These are phyloP conservation scores for Odontocolon sp. DNA, from an alignment of 2,888 invertebrate species.

Conservation along the genomic window DNA sequence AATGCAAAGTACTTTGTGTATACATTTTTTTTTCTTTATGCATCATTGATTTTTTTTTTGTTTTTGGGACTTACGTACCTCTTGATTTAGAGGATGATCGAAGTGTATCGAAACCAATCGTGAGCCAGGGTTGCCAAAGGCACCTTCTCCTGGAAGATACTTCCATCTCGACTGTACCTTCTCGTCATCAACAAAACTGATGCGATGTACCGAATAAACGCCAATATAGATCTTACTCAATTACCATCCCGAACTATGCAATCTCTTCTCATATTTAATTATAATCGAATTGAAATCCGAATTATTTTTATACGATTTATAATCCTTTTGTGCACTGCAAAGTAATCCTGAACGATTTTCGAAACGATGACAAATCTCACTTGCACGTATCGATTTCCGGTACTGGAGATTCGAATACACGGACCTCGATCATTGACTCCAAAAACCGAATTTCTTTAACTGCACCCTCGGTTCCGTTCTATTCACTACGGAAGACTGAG, in stretches of 20 bases:
- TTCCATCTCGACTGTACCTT: conserved; percentile 67
- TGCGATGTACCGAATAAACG: background rate
- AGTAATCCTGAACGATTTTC: background rate
- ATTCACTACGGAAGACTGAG: conserved; percentile 24
- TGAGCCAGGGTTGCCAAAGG: conserved; percentile 79
- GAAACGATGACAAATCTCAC: background rate
- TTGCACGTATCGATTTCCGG: background rate
- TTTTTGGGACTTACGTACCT: conserved; percentile 67
- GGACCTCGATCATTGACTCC: background rate
- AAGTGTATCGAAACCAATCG: conserved; percentile 63
- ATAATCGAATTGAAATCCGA: background rate
- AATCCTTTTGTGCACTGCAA: background rate
- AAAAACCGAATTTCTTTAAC: background rate
- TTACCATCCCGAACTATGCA: background rate
- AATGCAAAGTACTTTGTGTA: background rate
- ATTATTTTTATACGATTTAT: background rate
- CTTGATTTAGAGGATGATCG: conserved; percentile 63
- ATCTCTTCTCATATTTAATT: background rate
- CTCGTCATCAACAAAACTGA: conserved; percentile 47
- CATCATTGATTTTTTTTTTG: background rate
- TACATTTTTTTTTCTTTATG: background rate
- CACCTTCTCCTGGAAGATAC: conserved; percentile 70
- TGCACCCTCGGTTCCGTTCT: background rate
- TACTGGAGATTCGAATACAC: background rate
- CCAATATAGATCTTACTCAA: background rate